These are phyloP conservation scores for Catharus bicknelli DNA, from an alignment of 2,113 vertebrate genomes.

Conservation along the genomic window DNA sequence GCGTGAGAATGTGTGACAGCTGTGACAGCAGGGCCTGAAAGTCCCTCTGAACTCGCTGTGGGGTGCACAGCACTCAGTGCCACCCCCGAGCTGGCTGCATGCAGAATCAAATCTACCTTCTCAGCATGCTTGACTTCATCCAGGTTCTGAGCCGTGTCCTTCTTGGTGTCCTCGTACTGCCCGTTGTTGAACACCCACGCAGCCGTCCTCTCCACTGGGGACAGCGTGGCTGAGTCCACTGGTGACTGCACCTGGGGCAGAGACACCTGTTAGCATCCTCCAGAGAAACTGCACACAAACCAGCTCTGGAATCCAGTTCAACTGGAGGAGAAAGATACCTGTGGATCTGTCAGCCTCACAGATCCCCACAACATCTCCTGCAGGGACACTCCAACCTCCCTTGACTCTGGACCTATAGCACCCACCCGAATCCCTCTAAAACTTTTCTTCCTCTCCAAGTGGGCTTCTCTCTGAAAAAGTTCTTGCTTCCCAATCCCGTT, in stretches of 20 bases:
- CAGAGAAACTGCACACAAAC: not conserved
- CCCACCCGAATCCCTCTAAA: not conserved
- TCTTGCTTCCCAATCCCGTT: not conserved
- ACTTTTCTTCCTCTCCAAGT: not conserved
- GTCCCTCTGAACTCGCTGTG: rapidly evolving
- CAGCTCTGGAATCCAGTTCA: not conserved
- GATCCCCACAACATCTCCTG: not conserved
- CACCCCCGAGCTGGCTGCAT: not conserved
- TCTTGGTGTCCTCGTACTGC: slow-evolving; percentile 90
- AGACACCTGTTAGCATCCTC: slow-evolving; percentile 20
- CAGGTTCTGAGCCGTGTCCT: slow-evolving; percentile 72
- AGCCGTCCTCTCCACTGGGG: slow-evolving; percentile 94
- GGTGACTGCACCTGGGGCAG: slow-evolving; percentile 83
- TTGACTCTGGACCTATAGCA: not conserved
- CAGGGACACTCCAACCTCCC: not conserved
- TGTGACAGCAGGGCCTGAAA: not conserved
- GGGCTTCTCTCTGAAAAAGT: not conserved
- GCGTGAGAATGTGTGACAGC: not conserved
- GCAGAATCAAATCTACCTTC: slow-evolving; percentile 77
- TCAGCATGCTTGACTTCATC: slow-evolving; percentile 85
- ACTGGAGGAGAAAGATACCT: not conserved
- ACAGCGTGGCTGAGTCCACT: slow-evolving; percentile 89
- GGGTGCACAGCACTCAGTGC: not conserved
- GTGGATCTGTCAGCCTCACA: not conserved
- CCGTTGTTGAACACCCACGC: slow-evolving; percentile 96